Evolutionary conservation across 2,888 invertebrate species (phyloP), one percentile per base, ranked within the genome.

Genomic region (Drosophila mayaguana): DNA sequence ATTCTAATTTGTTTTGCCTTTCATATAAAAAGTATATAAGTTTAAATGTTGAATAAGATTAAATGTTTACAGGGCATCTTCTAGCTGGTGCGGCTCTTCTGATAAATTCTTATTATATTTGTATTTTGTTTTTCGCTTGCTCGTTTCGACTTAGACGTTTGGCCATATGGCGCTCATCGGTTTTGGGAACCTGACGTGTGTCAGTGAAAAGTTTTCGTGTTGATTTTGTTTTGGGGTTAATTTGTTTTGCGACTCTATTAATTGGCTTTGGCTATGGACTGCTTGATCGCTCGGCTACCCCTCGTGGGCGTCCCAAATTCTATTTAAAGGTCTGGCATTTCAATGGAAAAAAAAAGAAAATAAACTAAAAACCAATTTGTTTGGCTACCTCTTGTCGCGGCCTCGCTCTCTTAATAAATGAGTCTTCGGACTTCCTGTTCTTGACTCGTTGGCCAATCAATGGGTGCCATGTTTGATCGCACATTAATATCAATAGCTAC

Each of bases 161-260:
- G 38, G 78, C 84, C 90, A 91, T 91, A 91, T 90, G 90, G 90
- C 83, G 78, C 69, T 77, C 66, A 65, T 90, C 81, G 77, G 72
- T 63, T 75, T 75, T 78, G 72, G 72, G 71, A 81, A 80, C 75
- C 81, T 90, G 89, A 90, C 90, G 89, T 87, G 90, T 88, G 89
- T 90, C 89, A 88, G 90, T 25, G 38, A 68, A 63, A 78, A 85
- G 69, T 88, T 88, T 88, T 85, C 78, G 81, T 80, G 83, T 83
- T 83, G 83, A 77, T 84, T 85, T 88, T 85, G 55, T 63, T 72
- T 85, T 87, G 86, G 84, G 84, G 84, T 85, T 85, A 85, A 85
- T 85, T 88, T 85, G 84, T 85, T 85, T 85, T 85, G 84, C 84
- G 84, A 85, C 88, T 85, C 75, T 85, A 88, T 85, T 85, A 88